These are phyloP conservation scores for Hydropsyche betteni DNA, from an alignment of 2,888 invertebrate species.

Conservation along the genomic window DNA sequence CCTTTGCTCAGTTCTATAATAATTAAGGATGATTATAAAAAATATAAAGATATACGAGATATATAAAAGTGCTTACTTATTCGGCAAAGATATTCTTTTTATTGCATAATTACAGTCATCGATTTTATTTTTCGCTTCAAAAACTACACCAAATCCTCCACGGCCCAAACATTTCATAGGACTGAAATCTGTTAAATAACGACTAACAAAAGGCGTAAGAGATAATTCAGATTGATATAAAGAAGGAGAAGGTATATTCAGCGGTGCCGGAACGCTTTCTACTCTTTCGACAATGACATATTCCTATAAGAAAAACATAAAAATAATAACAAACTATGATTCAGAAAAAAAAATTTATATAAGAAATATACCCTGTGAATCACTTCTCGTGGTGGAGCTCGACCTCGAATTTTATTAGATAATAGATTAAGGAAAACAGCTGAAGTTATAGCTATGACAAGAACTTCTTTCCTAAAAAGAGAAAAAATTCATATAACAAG, in stretches of 20 bases:
- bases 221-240: constrained; percentile 30
- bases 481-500: constrained; percentile 48
- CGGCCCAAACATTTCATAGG: constrained; percentile 81
- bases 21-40: constrained; percentile 1
- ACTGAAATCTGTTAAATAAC: constrained; percentile 88
- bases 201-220: constrained; percentile 63
- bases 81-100: constrained; percentile 90
- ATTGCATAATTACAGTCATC: constrained; percentile 96
- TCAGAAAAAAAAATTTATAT: constrained; percentile 1
- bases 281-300: constrained; percentile 59
- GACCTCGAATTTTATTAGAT: constrained; percentile 56
- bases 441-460: constrained; percentile 77
- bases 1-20: constrained; percentile 75
- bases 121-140: constrained; percentile 91
- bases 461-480: constrained; percentile 74
- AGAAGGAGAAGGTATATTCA: constrained; percentile 1
- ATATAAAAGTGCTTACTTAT: constrained; percentile 63
- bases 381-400: constrained; percentile 50
- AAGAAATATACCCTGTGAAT: constrained; percentile 53
- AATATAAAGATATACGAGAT: background rate
- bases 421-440: constrained; percentile 76
- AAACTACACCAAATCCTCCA: constrained; percentile 97
- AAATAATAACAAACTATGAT: constrained; percentile 17
- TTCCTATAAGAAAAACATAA: constrained; percentile 53
- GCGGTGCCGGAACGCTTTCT: constrained; percentile 49